Evolutionary conservation across 2,797 vertebrate species (phyloP).

Genomic region (Mionectes olivaceus): DNA sequence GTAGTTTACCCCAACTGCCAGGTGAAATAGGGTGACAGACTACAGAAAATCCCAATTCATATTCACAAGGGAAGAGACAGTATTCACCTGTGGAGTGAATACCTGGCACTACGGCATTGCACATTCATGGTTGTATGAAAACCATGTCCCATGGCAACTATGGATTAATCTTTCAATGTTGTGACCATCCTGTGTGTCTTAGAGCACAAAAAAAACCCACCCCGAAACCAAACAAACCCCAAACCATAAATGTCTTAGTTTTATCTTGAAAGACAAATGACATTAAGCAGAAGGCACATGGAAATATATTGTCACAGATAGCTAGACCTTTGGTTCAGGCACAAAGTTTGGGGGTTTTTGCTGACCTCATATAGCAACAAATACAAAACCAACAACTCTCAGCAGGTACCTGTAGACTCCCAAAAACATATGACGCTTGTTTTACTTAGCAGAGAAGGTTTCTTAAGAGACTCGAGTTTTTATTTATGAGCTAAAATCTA

Average conservation of each 20-base stretch:
- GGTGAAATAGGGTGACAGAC: not conserved
- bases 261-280: not conserved
- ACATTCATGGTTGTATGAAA: not conserved
- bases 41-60: not conserved
- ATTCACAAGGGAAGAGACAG: not conserved
- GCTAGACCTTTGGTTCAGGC: not conserved
- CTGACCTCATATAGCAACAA: not conserved
- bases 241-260: not conserved
- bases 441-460: not conserved
- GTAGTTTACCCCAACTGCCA: not conserved
- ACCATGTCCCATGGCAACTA: not conserved
- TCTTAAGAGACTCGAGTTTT: not conserved
- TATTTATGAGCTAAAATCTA: not conserved
- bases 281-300: not conserved
- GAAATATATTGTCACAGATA: fast-evolving
- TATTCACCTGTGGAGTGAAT: not conserved
- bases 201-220: not conserved
- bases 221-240: no score
- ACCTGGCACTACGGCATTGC: not conserved
- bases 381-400: not conserved
- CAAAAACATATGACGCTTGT: fast-evolving
- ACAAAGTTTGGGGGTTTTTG: not conserved
- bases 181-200: not conserved
- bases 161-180: not conserved
- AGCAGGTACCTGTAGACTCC: not conserved